Conservation (phyloP, 2,797 vertebrate species). For the Molossus alvarezi region DNA sequence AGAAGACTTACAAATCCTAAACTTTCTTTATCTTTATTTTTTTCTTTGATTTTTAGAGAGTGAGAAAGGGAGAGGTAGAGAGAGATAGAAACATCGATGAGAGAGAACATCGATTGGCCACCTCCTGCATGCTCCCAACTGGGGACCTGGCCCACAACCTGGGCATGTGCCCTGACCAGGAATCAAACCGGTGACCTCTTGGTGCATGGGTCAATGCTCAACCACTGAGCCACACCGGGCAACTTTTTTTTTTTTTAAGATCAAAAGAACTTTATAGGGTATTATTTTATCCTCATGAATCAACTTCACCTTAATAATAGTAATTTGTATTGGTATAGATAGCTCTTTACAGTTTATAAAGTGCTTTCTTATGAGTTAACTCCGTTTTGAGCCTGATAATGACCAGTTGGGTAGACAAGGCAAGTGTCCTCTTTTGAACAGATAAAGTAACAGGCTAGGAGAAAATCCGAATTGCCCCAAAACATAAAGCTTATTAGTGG, state of each 20-base stretch:
- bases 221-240: too few relatives aligned
- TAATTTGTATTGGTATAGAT: constrained; percentile 44
- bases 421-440: constrained; percentile 62
- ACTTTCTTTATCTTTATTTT: background rate
- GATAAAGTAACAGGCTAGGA: constrained; percentile 33
- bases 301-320: constrained; percentile 67
- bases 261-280: constrained; percentile 59
- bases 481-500: constrained; percentile 54
- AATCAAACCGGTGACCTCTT: too few relatives aligned
- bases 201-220: too few relatives aligned
- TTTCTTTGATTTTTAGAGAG: too few relatives aligned
- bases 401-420: constrained; percentile 47
- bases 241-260: constrained; percentile 35
- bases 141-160: too few relatives aligned
- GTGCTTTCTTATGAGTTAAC: constrained; percentile 54
- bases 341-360: constrained; percentile 60
- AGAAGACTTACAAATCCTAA: constrained; percentile 51
- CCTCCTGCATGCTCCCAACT: too few relatives aligned
- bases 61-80: too few relatives aligned
- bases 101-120: too few relatives aligned
- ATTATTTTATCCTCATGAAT: constrained; percentile 62
- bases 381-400: constrained; percentile 58
- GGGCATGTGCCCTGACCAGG: too few relatives aligned
- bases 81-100: too few relatives aligned
- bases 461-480: constrained; percentile 37